Conservation (phyloP, 2,113 vertebrate species). For the Zosterops lateralis region DNA sequence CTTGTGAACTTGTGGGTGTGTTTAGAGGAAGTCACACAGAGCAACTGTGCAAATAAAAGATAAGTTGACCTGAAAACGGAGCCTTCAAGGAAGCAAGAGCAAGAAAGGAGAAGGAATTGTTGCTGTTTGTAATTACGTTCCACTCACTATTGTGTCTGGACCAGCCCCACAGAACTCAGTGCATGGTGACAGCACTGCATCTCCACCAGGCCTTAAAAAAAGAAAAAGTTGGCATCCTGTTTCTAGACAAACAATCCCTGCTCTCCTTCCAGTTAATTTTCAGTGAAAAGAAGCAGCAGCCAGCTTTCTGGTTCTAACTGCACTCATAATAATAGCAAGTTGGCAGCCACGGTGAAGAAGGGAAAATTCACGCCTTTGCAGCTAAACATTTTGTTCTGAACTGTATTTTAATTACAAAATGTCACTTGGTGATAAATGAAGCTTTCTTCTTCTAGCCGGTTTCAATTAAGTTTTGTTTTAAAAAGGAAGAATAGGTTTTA, state of each 20-base stretch:
- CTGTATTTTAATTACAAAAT: conserved; percentile 44
- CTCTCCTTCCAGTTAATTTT: not conserved
- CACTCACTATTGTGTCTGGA: fast-evolving
- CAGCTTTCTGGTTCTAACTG: not conserved
- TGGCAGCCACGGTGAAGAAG: not conserved
- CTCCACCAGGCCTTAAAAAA: not conserved
- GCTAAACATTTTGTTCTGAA: conserved; percentile 37
- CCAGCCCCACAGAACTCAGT: not conserved
- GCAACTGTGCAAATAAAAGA: not conserved
- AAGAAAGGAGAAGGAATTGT: not conserved
- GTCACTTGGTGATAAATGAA: conserved; percentile 32
- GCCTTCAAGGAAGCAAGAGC: not conserved
- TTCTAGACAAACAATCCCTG: not conserved
- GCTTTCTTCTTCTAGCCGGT: not conserved
- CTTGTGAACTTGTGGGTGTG: fast-evolving
- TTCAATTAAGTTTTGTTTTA: conserved; percentile 41
- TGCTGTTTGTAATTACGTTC: not conserved
- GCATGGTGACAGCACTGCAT: fast-evolving
- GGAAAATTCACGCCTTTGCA: conserved; percentile 1
- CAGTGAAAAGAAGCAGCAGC: not conserved
- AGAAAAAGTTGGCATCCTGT: not conserved
- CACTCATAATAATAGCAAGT: not conserved
- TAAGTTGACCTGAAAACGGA: not conserved
- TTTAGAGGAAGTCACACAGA: not conserved
- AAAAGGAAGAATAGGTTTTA: conserved; percentile 20